Conservation (phyloP, 1,140 invertebrate species). For the Scaptomyza montana region DNA sequence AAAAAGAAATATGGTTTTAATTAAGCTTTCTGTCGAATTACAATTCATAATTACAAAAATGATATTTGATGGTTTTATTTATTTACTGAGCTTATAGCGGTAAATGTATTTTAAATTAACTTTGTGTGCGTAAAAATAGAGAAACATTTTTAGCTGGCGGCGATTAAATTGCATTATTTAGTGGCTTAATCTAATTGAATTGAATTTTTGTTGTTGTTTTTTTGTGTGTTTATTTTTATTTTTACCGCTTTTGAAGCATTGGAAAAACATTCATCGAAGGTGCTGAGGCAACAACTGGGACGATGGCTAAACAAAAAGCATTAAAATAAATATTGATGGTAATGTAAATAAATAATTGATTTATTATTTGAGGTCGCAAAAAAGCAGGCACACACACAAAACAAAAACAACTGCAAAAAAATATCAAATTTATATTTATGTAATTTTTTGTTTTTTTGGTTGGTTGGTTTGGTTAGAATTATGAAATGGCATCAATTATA, state of each 20-base stretch:
- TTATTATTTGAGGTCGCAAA: slow-evolving; percentile 41
- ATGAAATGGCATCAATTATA: slow-evolving; percentile 73
- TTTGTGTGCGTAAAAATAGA: neutral
- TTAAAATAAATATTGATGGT: slow-evolving; percentile 64
- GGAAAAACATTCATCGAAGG: neutral
- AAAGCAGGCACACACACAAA: neutral
- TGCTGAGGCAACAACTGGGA: neutral
- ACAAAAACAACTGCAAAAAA: neutral
- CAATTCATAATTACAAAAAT: too few relatives aligned
- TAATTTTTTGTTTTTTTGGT: neutral
- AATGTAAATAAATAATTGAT: slow-evolving; percentile 70
- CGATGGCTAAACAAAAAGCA: slow-evolving; percentile 7
- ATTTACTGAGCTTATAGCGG: neutral
- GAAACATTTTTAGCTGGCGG: slow-evolving; percentile 1
- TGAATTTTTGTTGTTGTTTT: neutral
- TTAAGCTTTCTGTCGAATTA: too few relatives aligned
- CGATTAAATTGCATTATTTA: neutral
- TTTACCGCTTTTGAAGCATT: neutral
- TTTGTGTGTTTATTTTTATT: too few relatives aligned
- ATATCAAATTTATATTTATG: neutral
- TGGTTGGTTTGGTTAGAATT: slow-evolving; percentile 38
- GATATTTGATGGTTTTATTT: neutral
- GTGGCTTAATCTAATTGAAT: slow-evolving; percentile 1
- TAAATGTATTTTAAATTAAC: neutral
- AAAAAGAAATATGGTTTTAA: too few relatives aligned